phyloP scores from a whole-genome alignment of 2,888 invertebrate genomes.

The Thymelicus lineola region DNA sequence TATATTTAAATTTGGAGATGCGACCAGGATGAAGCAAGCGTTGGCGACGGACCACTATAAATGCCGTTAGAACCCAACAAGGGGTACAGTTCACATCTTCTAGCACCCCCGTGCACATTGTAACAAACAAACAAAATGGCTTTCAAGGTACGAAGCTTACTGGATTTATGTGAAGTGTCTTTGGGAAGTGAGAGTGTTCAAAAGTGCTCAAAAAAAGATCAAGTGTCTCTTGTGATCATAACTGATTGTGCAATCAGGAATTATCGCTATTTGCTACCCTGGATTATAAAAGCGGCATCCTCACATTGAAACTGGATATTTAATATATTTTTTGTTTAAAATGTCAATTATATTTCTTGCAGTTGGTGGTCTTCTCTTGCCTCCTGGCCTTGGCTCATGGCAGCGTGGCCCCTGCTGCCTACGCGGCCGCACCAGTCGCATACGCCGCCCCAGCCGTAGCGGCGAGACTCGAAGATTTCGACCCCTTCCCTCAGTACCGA shows the following conservation, averaged over 20 bases:
- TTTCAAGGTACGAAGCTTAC: constrained; percentile 72
- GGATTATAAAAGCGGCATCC: background rate
- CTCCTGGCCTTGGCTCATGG: constrained; percentile 66
- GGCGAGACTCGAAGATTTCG: constrained; percentile 75
- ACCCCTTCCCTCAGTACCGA: constrained; percentile 85
- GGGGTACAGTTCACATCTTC: constrained; percentile 75
- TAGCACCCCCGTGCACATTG: constrained; percentile 72
- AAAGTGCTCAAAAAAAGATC: constrained; percentile 20
- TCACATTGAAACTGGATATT: background rate
- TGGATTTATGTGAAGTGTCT: constrained; percentile 58
- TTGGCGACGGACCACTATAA: constrained; percentile 66
- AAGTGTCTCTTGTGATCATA: constrained; percentile 20
- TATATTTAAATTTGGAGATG: constrained; percentile 85
- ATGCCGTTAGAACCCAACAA: constrained; percentile 66
- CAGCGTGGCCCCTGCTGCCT: constrained; percentile 66
- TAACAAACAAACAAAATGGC: constrained; percentile 68
- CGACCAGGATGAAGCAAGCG: constrained; percentile 80
- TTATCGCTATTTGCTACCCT: background rate
- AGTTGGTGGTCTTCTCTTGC: constrained; percentile 77
- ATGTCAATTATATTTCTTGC: constrained; percentile 47
- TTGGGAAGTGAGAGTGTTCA: constrained; percentile 42
- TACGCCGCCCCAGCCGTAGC: constrained; percentile 59
- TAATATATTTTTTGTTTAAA: background rate
- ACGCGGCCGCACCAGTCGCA: constrained; percentile 60
- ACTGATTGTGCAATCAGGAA: constrained; percentile 8